A percentile compares a stretch with the other conserved stretches of the same genome.
phyloP scores from a whole-genome alignment of 2,888 invertebrate species.

The Diadegma fenestrale region DNA sequence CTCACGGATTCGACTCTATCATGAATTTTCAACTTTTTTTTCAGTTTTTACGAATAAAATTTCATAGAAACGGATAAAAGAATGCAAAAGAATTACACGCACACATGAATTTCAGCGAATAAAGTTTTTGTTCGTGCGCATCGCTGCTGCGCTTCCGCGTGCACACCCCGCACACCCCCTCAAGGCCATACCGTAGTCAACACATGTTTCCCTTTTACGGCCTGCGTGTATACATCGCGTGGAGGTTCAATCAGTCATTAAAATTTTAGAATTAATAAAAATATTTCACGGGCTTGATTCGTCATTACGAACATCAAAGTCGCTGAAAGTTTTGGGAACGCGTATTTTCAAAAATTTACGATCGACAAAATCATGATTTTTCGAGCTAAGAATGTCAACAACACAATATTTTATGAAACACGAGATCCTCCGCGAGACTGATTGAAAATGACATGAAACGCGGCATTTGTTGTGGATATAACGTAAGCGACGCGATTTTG shows the following conservation, averaged over 20 bases:
- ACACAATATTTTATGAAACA: not conserved
- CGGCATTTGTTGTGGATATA: not conserved
- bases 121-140: not conserved
- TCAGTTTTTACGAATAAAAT: not conserved
- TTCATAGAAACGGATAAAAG: not conserved
- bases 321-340: not conserved
- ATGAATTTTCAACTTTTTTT: not conserved
- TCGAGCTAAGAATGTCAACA: not conserved
- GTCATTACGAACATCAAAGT: not conserved
- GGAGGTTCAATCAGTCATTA: not conserved
- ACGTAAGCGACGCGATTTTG: not conserved
- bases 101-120: not conserved
- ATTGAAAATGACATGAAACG: not conserved
- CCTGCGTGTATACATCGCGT: not conserved
- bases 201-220: conserved; percentile 13
- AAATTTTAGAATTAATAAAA: not conserved
- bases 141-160: not conserved
- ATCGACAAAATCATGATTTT: not conserved
- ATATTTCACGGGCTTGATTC: not conserved
- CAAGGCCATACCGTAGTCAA: not conserved
- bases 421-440: not conserved
- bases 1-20: not conserved
- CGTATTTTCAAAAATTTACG: not conserved
- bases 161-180: not conserved
- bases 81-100: not conserved